Base-by-base conservation (phyloP, 2,113 vertebrate genomes). In the Halichoerus grypus region DNA sequence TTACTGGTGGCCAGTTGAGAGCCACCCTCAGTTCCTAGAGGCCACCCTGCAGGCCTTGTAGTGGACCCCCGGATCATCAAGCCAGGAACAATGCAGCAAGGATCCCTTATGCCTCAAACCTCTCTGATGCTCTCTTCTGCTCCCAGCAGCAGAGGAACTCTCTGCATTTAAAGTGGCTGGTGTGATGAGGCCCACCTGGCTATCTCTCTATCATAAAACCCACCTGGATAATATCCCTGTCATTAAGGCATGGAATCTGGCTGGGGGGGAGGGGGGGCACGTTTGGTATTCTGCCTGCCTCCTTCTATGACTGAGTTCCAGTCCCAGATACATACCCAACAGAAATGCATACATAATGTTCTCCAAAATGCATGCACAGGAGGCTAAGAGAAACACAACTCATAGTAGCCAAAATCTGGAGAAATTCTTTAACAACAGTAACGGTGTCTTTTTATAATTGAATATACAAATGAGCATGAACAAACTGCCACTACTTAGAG, bases 21-120 rank as follows among this genome's bases (percentile, higher is more conserved):
- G 49, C 28, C 33, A 46, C 53, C 33, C 10, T 72, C 21, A 55
- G 21, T n/a, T 55, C 46, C 36, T 28, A 4, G 11, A 80, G 74
- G 42, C 21, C 16, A 39, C 79, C 22, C 10, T 36, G 28, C 65
- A 74, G 69, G 11, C 84, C 22, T 74, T 46, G 53, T 4, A 5
- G 6, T 12, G 67, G 31, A 51, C 59, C 31, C 10, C 31, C 0
- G 14, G 24, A 4, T 22, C 36, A 7, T 24, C 10, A 84, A 59
- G 19, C 49, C 85, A 67, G 14, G 39, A 19, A n/a, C 1, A 0
- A 42, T 0, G 4, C 31, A 31, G n/a, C 55, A 72, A 42, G n/a
- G 1, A 10, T 6, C 19, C 2, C 59, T 26, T 0, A 6, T 0
- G 1, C 39, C 67, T 80, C 84, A n/a, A 2, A 11, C 18, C 49